Conservation (phyloP, 1,140 invertebrate species). For the Myzus persicae region DNA sequence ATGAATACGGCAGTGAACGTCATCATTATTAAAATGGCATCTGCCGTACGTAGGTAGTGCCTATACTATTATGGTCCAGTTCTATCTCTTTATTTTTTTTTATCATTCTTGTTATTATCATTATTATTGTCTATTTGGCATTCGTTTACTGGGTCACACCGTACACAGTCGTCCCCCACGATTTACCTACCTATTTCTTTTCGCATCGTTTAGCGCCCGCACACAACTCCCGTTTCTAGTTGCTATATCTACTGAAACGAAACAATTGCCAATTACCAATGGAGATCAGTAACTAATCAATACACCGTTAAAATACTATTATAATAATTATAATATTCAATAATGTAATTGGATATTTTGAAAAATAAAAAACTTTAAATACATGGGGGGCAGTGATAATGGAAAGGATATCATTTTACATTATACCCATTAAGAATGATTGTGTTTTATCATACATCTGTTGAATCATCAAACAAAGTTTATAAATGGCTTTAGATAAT, state of each 20-base stretch:
- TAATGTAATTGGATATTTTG: neutral
- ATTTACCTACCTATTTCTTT: constrained; percentile 19
- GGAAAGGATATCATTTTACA: neutral
- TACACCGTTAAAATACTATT: constrained; percentile 14
- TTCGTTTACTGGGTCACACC: constrained; percentile 26
- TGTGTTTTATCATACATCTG: neutral
- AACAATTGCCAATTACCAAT: constrained; percentile 17
- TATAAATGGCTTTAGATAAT: neutral
- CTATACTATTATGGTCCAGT: neutral
- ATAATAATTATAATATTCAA: neutral
- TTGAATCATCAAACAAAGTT: neutral
- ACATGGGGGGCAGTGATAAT: neutral
- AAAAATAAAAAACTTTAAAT: neutral
- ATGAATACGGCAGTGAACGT: neutral
- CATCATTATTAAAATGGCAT: neutral
- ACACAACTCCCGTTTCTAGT: neutral
- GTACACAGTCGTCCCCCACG: constrained; percentile 5
- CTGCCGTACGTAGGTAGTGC: neutral
- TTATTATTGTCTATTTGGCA: neutral
- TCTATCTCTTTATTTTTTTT: constrained; percentile 16
- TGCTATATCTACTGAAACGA: constrained; percentile 1
- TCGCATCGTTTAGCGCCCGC: constrained; percentile 22
- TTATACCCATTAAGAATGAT: neutral
- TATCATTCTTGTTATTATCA: neutral
- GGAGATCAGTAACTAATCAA: neutral